A percentile compares a stretch with the other conserved stretches of the same genome.
These are phyloP conservation scores for Labrus mixtus DNA, from an alignment of 2,113 vertebrate species.

Conservation along the genomic window DNA sequence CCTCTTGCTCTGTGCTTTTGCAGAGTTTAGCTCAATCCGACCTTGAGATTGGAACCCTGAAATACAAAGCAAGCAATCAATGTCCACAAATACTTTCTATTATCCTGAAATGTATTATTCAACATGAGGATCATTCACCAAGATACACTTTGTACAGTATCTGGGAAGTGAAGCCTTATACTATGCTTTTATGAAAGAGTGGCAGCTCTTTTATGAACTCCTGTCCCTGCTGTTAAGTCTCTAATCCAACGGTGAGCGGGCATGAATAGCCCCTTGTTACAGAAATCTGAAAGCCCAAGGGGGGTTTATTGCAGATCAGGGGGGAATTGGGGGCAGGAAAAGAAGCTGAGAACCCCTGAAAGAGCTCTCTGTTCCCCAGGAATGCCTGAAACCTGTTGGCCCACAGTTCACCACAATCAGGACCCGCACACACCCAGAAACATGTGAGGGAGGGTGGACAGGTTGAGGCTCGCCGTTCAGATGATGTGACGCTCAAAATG, in stretches of 20 bases:
- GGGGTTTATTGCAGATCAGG: slow-evolving; percentile 81
- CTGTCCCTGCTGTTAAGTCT: slow-evolving; percentile 48
- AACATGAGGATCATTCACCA: slow-evolving; percentile 12
- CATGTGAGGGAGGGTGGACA: slow-evolving; percentile 33
- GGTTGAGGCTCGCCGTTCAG: slow-evolving; percentile 1
- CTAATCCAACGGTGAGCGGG: slow-evolving; percentile 53
- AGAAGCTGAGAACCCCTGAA: slow-evolving; percentile 82
- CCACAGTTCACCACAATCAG: slow-evolving; percentile 50
- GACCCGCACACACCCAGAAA: slow-evolving; percentile 51
- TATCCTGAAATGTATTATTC: slow-evolving; percentile 29
- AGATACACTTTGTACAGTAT: slow-evolving; percentile 13
- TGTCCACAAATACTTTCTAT: slow-evolving; percentile 11
- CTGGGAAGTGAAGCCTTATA: slow-evolving; percentile 23
- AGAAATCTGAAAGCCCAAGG: slow-evolving; percentile 36
- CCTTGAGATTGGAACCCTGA: background rate
- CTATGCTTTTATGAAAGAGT: slow-evolving; percentile 25
- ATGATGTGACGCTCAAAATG: slow-evolving; percentile 29
- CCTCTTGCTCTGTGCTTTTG: too few relatives aligned
- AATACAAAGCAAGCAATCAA: slow-evolving; percentile 14
- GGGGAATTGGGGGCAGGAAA: slow-evolving; percentile 66
- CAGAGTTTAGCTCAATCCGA: background rate
- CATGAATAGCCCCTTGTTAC: slow-evolving; percentile 87
- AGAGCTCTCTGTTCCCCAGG: slow-evolving; percentile 87
- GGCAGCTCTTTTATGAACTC: slow-evolving; percentile 51
- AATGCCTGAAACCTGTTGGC: slow-evolving; percentile 70